Evolutionary conservation across 2,888 invertebrate genomes (phyloP), one percentile per base, ranked within the genome.

Genomic region (Limenitis camilla): DNA sequence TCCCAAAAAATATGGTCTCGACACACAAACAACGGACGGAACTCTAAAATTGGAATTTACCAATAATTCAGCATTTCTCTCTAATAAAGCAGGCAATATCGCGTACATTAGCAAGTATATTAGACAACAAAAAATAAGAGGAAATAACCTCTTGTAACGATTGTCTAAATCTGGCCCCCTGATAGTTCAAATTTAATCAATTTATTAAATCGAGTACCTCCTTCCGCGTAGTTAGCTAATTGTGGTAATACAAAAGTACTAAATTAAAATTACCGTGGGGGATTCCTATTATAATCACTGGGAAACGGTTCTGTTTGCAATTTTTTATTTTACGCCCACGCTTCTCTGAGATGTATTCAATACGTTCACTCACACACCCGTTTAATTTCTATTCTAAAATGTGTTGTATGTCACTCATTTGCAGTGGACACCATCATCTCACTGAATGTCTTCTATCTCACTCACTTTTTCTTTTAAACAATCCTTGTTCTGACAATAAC

Each of bases 131-230:
- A 44, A 50, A 45, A 51, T 47, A 56, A 54, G 63, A 69, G 72
- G 72, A 73, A 67, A 63, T 64, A 61, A 60, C 60, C 68, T 64
- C 71, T 72, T 64, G 63, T 62, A 59, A 56, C 52, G 65, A 69
- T 70, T 69, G 65, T 65, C 67, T 65, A 67, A 67, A 62, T 62
- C 61, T 55, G 60, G 56, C 61, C 65, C 60, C 61, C 65, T 71
- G 68, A 65, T 64, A 64, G 65, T 56, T 64, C 49, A 59, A 60
- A 60, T 59, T 60, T 59, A 60, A 60, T 53, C 60, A 60, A 60
- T 61, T 63, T 56, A 67, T 71, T 67, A 64, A 63, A 62, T 56
- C 61, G 61, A 67, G 64, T 61, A 61, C 55, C 54, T 50, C 46
- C 62, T 67, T 67, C 67, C 67, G 60, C 55, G 59, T 58, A 61